Evolutionary conservation across 2,113 vertebrate species (phyloP).

Genomic region (Motacilla alba): DNA sequence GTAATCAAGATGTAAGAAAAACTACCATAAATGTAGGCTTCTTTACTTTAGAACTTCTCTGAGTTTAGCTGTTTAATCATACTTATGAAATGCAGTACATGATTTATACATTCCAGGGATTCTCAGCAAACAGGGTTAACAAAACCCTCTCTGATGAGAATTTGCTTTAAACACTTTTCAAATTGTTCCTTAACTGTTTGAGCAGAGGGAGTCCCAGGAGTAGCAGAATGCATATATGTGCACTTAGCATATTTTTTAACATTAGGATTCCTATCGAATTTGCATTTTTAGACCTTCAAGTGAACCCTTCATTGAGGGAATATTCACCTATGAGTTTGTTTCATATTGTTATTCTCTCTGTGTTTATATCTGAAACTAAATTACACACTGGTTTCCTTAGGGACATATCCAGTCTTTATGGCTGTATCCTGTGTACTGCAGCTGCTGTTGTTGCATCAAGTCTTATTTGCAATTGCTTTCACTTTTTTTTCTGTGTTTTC

Average conservation of each 20-base stretch:
- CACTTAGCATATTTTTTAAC: neutral
- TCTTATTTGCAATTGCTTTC: constrained; percentile 13
- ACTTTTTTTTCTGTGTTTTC: neutral
- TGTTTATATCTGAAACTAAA: constrained; percentile 26
- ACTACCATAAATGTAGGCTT: neutral
- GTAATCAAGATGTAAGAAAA: constrained; percentile 11
- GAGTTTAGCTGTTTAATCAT: neutral
- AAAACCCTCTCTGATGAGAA: neutral
- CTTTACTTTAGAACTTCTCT: neutral
- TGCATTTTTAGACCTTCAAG: constrained; percentile 23
- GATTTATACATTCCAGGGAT: neutral
- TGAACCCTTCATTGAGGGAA: neutral
- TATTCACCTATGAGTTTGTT: neutral
- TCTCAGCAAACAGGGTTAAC: neutral
- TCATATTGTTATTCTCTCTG: neutral
- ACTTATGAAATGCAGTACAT: neutral
- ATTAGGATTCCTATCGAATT: constrained; percentile 17
- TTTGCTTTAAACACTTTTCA: neutral
- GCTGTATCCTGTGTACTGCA: neutral
- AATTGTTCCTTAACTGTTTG: neutral
- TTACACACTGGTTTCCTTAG: constrained; percentile 22
- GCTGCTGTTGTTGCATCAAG: neutral
- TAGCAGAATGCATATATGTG: neutral
- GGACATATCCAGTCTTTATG: neutral
- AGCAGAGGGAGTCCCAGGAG: neutral